These are phyloP conservation scores for Acleris laterana DNA, from an alignment of 2,888 invertebrate genomes.

Conservation along the genomic window DNA sequence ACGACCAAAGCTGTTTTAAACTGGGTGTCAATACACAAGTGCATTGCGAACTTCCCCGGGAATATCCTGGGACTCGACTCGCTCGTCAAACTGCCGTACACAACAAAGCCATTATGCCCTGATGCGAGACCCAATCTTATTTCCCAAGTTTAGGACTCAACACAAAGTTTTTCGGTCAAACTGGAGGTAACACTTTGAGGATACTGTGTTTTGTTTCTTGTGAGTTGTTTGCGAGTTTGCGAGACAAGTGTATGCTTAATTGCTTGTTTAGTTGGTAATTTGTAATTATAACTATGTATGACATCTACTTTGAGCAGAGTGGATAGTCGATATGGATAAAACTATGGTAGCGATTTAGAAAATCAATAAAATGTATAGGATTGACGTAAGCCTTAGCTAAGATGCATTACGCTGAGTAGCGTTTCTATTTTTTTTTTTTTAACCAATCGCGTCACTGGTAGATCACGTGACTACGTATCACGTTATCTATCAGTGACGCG, in stretches of 20 bases:
- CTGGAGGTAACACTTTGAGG: constrained; percentile 33
- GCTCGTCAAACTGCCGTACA: constrained; percentile 66
- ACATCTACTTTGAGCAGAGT: no score
- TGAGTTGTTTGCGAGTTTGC: background rate
- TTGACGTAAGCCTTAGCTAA: no score
- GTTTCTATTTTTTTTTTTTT: no score
- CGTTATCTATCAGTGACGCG: no score
- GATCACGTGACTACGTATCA: no score
- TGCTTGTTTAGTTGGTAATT: background rate
- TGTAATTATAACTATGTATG: background rate
- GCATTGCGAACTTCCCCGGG: constrained; percentile 58
- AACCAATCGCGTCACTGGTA: no score
- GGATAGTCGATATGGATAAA: no score
- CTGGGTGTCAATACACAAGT: constrained; percentile 43
- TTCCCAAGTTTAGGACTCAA: constrained; percentile 45
- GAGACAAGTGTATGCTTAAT: background rate
- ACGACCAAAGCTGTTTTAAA: constrained; percentile 46
- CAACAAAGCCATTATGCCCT: constrained; percentile 75
- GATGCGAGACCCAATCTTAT: constrained; percentile 66
- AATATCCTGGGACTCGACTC: constrained; percentile 63
- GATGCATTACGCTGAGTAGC: no score
- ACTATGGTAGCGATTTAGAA: no score
- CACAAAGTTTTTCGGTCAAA: constrained; percentile 35
- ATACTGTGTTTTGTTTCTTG: constrained; percentile 26
- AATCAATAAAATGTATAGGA: no score